These are phyloP conservation scores for Potamarius usumacintae DNA, from an alignment of 2,113 vertebrate genomes.

Conservation along the genomic window DNA sequence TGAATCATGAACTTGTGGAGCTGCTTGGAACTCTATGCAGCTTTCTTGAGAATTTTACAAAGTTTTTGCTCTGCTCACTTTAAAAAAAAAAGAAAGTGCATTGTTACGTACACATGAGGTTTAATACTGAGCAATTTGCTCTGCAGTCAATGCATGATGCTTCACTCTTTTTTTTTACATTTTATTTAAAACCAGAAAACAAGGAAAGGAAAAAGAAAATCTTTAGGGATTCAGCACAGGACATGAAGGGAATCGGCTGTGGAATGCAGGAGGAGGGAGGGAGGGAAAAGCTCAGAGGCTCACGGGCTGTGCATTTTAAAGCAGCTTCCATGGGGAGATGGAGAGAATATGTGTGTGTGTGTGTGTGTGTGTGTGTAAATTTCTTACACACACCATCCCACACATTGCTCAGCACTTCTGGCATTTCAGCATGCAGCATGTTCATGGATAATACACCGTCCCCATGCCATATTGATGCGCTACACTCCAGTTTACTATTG, in stretches of 20 bases:
- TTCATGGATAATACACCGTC: conserved; percentile 7
- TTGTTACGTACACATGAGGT: background rate
- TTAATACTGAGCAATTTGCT: background rate
- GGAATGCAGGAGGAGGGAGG: background rate
- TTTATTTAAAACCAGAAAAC: background rate
- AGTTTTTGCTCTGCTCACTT: background rate
- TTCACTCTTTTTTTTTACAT: background rate
- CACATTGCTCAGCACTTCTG: conserved; percentile 33
- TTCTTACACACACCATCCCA: conserved; percentile 8
- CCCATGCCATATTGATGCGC: conserved; percentile 38
- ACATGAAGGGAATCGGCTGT: conserved; percentile 12
- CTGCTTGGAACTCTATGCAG: background rate
- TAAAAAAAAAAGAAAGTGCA: background rate
- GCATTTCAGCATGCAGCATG: background rate
- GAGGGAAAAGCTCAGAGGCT: conserved; percentile 10
- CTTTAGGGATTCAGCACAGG: background rate
- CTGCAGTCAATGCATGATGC: background rate
- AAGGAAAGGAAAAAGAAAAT: background rate
- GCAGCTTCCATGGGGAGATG: conserved; percentile 5
- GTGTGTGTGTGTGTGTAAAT: conserved; percentile 10
- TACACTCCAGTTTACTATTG: conserved; percentile 38
- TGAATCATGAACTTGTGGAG: background rate
- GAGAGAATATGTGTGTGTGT: conserved; percentile 1
- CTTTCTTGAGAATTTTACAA: background rate
- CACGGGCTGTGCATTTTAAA: conserved; percentile 25